Base-by-base conservation (phyloP, 2,797 vertebrate genomes). In the Rhinella marina region DNA sequence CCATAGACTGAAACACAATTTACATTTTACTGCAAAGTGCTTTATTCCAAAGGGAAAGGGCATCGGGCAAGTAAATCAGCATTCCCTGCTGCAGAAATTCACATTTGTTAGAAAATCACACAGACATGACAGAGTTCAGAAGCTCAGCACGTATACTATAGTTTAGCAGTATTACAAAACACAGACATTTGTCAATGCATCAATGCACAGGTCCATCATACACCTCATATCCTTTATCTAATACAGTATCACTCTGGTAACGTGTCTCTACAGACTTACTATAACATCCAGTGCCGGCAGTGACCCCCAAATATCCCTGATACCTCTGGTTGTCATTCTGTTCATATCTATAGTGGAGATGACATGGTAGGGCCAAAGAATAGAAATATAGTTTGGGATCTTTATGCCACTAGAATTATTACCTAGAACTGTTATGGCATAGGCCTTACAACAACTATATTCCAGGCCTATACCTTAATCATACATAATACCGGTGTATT, bases 71-170 rank as follows among this genome's bases (percentile, higher is more conserved):
- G 70, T 62, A 68, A 68, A 57, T 84, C 82, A 81, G 23, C 68
- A 48, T 77, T 50, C 77, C 27, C 52, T 82, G 25, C 78, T 73
- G 57, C 68, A 68, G 59, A 85, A 84, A 84, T 83, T 89, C 86
- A 90, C 73, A 90, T 89, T 87, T 84, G 86, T 83, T 88, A 87
- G 85, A 86, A 80, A 87, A 86, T 32, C n/a, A 89, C 68, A 88
- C 64, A 61, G 77, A 85, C 82, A 85, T 41, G 54, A 86, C 84
- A 88, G 10, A 76, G 57, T 59, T 72, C 70, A 86, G 73, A 86
- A 89, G 88, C 84, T 86, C 72, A 84, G 82, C 82, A 88, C 76
- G 82, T 52, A 72, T 41, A 41, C 41, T 41, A 41, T 21, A 81
- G 56, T 72, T 48, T 27, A 84, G 62, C 87, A 78, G 66, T 86